Evolutionary conservation across 2,888 invertebrate genomes (phyloP).

Genomic region (Philereme vetulata): DNA sequence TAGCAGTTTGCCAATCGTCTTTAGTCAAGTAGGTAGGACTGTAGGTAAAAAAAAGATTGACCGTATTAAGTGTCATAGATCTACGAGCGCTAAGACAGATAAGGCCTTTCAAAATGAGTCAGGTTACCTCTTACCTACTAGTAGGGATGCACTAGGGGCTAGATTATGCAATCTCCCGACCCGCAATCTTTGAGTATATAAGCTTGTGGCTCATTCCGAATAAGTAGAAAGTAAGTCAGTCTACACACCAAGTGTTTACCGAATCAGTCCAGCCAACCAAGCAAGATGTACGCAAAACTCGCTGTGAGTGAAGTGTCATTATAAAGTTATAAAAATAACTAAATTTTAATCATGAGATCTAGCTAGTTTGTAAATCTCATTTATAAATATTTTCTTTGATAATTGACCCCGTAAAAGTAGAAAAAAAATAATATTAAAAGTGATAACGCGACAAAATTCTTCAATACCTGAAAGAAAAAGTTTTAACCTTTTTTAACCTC

Average conservation of each 20-base stretch:
- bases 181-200: constrained; percentile 65
- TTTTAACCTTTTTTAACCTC: no score
- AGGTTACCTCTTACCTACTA: constrained; percentile 48
- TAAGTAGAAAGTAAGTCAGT: constrained; percentile 71
- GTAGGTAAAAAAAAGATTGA: no score
- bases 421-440: no score
- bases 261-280: constrained; percentile 74
- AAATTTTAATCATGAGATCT: no score
- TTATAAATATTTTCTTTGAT: no score
- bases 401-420: no score
- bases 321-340: not conserved
- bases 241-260: constrained; percentile 62
- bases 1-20: no score
- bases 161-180: constrained; percentile 70
- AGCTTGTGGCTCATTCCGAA: constrained; percentile 62
- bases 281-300: constrained; percentile 80
- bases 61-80: no score
- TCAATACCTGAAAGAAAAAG: no score
- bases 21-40: no score
- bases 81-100: constrained; percentile 25
- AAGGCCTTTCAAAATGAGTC: constrained; percentile 62
- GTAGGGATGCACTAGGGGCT: constrained; percentile 78
- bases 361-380: no score
- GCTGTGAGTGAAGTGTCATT: constrained; percentile 65
- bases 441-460: no score